These are phyloP conservation scores for Stichodactyla helianthus DNA, from an alignment of 64 coral and sea anemone species.

Conservation along the genomic window DNA sequence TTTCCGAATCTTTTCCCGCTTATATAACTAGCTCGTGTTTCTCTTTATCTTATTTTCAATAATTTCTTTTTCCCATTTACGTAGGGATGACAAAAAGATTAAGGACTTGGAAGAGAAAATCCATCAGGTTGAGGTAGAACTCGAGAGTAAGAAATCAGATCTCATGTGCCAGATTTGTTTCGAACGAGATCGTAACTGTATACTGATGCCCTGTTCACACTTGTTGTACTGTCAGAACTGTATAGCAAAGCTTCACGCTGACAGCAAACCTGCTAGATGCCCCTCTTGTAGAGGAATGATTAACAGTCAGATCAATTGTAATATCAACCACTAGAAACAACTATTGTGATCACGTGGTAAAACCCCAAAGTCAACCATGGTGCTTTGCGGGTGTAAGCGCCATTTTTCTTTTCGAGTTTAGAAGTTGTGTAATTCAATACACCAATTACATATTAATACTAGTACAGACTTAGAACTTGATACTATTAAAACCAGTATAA, in stretches of 20 bases:
- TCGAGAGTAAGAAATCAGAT: constrained; percentile 8
- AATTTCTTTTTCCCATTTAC: background rate
- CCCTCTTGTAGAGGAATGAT: constrained; percentile 53
- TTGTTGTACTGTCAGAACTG: constrained; percentile 57
- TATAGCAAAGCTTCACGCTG: constrained; percentile 38
- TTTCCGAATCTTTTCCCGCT: too few relatives aligned
- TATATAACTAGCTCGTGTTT: background rate
- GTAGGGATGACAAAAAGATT: background rate
- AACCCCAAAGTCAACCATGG: too few relatives aligned
- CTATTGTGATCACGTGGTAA: background rate
- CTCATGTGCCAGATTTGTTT: constrained; percentile 76
- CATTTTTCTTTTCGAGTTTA: too few relatives aligned
- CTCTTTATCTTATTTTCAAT: background rate
- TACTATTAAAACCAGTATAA: too few relatives aligned
- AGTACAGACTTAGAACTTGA: too few relatives aligned
- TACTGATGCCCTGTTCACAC: constrained; percentile 68
- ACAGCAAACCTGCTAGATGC: constrained; percentile 21
- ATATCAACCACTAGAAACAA: constrained; percentile 11
- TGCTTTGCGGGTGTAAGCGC: too few relatives aligned
- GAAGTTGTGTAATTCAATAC: too few relatives aligned
- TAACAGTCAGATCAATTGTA: constrained; percentile 50
- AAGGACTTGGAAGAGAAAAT: constrained; percentile 9
- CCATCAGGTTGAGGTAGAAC: constrained; percentile 15
- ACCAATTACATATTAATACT: too few relatives aligned
- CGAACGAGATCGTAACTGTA: constrained; percentile 51